Percentiles rank a stretch among this genome's conserved stretches.
These are phyloP conservation scores for Craterocephalus amniculus DNA, from an alignment of 2,797 vertebrate genomes.

Conservation along the genomic window DNA sequence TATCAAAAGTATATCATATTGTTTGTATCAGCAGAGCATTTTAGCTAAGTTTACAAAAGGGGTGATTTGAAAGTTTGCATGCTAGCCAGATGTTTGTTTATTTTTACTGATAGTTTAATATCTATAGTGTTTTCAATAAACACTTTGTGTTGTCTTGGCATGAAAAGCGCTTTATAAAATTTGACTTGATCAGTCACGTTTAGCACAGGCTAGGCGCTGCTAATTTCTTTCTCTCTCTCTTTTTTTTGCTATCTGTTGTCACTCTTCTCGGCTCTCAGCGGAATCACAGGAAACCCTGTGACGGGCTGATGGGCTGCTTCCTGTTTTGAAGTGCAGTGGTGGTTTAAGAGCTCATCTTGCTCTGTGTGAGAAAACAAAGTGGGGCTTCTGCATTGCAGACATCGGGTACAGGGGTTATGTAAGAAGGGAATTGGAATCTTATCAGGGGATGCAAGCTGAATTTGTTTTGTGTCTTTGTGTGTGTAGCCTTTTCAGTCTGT, in stretches of 20 bases:
- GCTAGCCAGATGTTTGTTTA: background rate
- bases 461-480: conserved; percentile 2
- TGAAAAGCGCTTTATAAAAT: too few species aligned
- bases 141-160: too few species aligned
- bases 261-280: conserved; percentile 25
- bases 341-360: conserved; percentile 49
- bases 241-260: conserved; percentile 18
- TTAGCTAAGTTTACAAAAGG: background rate
- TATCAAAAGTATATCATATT: background rate
- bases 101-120: too few species aligned
- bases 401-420: conserved; percentile 8
- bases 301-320: conserved; percentile 64
- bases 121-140: too few species aligned
- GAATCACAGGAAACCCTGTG: conserved; percentile 69
- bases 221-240: background rate
- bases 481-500: conserved; percentile 9
- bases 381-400: conserved; percentile 10
- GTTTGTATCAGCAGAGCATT: background rate
- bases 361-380: conserved; percentile 36
- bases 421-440: conserved; percentile 19
- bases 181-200: too few species aligned
- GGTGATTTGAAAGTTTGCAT: background rate
- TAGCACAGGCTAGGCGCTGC: conserved; percentile 2
- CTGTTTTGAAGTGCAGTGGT: conserved; percentile 70
- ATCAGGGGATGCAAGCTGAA: conserved; percentile 6